A percentile compares a stretch with the other conserved stretches of the same genome.
phyloP scores from a whole-genome alignment of 2,888 invertebrate genomes.

The Spialia ferax region DNA sequence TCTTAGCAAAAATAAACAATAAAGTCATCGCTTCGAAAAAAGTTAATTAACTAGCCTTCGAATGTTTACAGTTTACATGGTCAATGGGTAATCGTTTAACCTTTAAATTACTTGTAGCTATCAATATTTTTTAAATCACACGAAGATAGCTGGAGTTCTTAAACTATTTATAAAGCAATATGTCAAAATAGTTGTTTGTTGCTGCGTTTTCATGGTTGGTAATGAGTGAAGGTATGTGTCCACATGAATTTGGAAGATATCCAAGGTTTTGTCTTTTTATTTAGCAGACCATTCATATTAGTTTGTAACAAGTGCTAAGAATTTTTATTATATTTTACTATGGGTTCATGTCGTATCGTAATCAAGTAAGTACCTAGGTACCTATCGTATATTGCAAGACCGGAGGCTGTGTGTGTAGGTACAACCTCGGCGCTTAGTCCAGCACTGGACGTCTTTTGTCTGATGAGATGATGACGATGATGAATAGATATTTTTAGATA shows the following conservation, averaged over 20 bases:
- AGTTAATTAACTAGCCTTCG: background rate
- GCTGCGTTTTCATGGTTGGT: conserved; percentile 45
- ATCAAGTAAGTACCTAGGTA: too few species aligned
- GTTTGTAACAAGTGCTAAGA: too few species aligned
- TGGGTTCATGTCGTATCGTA: too few species aligned
- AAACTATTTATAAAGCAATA: conserved; percentile 24
- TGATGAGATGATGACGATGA: too few species aligned
- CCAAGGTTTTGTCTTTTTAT: conserved; percentile 53
- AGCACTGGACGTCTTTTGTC: too few species aligned
- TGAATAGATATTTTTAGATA: too few species aligned
- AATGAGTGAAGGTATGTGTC: conserved; percentile 43
- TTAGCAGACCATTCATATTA: background rate
- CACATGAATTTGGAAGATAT: conserved; percentile 54
- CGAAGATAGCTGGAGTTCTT: conserved; percentile 5
- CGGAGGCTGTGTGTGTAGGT: too few species aligned
- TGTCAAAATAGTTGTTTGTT: conserved; percentile 36
- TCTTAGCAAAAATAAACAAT: conserved; percentile 2
- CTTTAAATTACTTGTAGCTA: conserved; percentile 20
- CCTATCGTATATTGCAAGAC: too few species aligned
- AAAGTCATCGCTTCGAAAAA: background rate
- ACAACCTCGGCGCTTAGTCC: too few species aligned
- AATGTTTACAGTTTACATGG: background rate
- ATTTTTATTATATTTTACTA: too few species aligned
- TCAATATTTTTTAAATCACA: conserved; percentile 16
- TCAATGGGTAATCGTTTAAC: conserved; percentile 11